Evolutionary conservation across 2,113 vertebrate genomes (phyloP).

Genomic region (Pogona vitticeps): DNA sequence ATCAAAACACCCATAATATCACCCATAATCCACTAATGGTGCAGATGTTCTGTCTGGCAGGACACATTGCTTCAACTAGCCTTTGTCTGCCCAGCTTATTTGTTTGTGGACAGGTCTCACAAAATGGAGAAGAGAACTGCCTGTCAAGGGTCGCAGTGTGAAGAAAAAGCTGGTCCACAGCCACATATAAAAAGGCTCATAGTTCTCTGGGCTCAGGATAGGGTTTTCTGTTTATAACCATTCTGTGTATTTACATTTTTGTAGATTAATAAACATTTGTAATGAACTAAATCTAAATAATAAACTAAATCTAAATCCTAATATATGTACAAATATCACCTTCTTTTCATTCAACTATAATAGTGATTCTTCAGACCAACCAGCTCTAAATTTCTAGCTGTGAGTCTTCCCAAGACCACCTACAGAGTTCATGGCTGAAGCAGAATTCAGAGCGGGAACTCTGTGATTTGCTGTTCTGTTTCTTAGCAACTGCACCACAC

Average conservation of each 20-base stretch:
- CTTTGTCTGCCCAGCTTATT: too few relatives aligned
- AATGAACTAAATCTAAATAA: neutral
- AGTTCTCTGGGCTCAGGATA: neutral
- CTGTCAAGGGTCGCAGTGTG: too few relatives aligned
- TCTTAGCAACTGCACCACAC: neutral
- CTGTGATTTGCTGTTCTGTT: neutral
- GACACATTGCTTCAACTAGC: too few relatives aligned
- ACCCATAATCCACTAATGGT: too few relatives aligned
- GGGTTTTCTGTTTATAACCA: neutral
- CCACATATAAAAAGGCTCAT: neutral
- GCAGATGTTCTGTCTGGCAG: too few relatives aligned
- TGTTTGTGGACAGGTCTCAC: too few relatives aligned
- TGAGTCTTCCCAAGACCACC: neutral
- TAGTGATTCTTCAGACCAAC: neutral
- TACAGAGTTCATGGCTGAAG: neutral
- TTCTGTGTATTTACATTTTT: neutral
- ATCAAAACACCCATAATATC: too few relatives aligned
- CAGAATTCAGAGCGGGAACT: neutral
- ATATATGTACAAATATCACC: neutral
- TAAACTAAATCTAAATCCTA: neutral
- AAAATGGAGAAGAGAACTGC: too few relatives aligned
- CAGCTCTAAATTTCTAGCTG: neutral
- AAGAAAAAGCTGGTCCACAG: neutral
- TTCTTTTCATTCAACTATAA: neutral
- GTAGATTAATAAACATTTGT: neutral